Percentiles rank a stretch among this genome's conserved stretches.
These are phyloP conservation scores for Adelphocoris suturalis DNA, from an alignment of 2,888 invertebrate genomes.

Conservation along the genomic window DNA sequence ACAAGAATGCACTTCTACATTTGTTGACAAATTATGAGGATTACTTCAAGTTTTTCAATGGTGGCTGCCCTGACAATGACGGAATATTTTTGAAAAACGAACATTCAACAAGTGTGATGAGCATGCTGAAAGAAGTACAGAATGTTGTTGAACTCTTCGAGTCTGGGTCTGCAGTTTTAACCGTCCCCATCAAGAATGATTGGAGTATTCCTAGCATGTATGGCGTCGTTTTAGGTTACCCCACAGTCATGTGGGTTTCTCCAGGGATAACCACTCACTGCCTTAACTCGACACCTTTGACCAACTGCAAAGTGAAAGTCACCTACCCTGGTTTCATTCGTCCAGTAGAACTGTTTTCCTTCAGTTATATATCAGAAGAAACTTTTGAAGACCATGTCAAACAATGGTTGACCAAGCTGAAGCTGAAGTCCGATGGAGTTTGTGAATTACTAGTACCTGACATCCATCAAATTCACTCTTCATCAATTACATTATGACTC, in stretches of 20 bases:
- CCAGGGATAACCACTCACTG: conserved; percentile 55
- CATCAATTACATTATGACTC: conserved; percentile 42
- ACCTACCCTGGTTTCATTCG: conserved; percentile 5
- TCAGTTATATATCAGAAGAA: conserved; percentile 49
- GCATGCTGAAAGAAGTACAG: not conserved
- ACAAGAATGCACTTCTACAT: not conserved
- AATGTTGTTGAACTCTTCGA: not conserved
- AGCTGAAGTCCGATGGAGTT: not conserved
- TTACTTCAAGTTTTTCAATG: conserved; percentile 63
- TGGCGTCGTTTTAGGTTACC: conserved; percentile 78
- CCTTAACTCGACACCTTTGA: conserved; percentile 29
- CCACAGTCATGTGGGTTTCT: conserved; percentile 77
- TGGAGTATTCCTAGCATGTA: conserved; percentile 77
- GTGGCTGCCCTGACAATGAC: not conserved
- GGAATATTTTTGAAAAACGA: not conserved
- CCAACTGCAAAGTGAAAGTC: conserved; percentile 58
- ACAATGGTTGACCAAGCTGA: conserved; percentile 57
- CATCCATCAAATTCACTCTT: conserved; percentile 10
- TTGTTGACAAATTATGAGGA: not conserved
- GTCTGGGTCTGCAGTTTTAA: not conserved
- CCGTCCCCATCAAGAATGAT: not conserved
- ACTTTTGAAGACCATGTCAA: conserved; percentile 30
- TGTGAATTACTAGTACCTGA: not conserved
- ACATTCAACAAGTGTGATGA: not conserved
- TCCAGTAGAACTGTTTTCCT: conserved; percentile 63